Evolutionary conservation across 2,888 invertebrate genomes (phyloP), one percentile per base, ranked within the genome.

Genomic region (Idaea straminata): DNA sequence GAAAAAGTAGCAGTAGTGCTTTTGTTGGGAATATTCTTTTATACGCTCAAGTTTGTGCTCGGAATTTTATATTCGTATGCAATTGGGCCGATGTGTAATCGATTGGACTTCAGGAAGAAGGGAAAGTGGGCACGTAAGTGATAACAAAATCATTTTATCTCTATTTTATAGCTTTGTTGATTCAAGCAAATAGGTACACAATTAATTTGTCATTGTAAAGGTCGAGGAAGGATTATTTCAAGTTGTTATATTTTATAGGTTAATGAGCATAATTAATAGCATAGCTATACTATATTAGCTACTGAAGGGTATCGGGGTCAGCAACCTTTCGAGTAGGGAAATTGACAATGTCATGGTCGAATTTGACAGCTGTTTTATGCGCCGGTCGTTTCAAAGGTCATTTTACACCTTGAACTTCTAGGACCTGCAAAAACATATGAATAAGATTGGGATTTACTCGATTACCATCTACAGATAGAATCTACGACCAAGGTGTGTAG

Each of bases 61-160:
- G 75, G 77, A 74, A 73, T 83, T 10, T 64, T 91, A 64, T 91
- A 89, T 71, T 81, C 76, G 34, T 91, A 84, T 69, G 82, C 95
- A 58, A 76, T 95, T 64, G 94, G 94, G 34, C 95, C 94, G 57
- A 83, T 92, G 47, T 77, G 95, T 7, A 83, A 95, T 64, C 91
- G 91, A 76, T 91, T 96, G 66, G 93, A 97, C 86, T 94, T 96
- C 70, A 94, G 94, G 79, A 93, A 94, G 61, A 94, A 95, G 82
- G 97, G 97, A 77, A 94, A 95, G 88, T 97, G 97, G 97, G 97
- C 97, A 87, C 94, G 97, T 97, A 89, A 95, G 95, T 94, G 73
- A 6, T 63, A n/a, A 57, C 16, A 16, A 5, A 62, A 59, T 3
- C 65, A 63, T 25, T 67, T 61, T 62, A 63, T 67, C 68, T 59